Evolutionary conservation across 1,140 invertebrate genomes (phyloP).

Genomic region (Cheumatopsyche charites): DNA sequence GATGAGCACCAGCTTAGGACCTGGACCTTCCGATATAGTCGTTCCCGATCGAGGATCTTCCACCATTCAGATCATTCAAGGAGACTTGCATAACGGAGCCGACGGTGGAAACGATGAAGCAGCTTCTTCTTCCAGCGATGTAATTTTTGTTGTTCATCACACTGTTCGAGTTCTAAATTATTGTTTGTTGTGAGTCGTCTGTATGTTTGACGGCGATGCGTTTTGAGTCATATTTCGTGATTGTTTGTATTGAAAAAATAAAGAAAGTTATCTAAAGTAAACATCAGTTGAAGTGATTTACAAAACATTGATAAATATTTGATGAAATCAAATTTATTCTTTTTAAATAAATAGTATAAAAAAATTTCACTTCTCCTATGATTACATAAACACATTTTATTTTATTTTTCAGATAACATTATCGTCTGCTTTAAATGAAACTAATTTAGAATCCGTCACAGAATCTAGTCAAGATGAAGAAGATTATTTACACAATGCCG

Average conservation of each 20-base stretch:
- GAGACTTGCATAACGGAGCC: constrained; percentile 50
- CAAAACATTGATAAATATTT: too few species aligned
- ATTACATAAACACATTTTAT: too few species aligned
- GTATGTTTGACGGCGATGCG: too few species aligned
- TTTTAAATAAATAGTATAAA: too few species aligned
- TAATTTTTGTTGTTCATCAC: too few species aligned
- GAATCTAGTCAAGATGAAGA: constrained; percentile 51
- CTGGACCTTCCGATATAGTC: constrained; percentile 55
- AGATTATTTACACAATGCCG: constrained; percentile 65
- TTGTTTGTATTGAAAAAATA: too few species aligned
- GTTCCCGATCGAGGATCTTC: constrained; percentile 51
- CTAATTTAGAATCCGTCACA: constrained; percentile 36
- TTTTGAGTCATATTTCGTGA: background rate
- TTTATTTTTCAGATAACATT: constrained; percentile 33
- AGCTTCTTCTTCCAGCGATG: background rate
- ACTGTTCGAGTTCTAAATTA: too few species aligned
- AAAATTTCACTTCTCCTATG: too few species aligned
- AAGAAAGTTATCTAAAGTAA: too few species aligned
- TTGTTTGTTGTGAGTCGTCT: too few species aligned
- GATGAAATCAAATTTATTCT: too few species aligned
- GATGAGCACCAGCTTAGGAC: constrained; percentile 66
- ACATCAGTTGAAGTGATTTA: too few species aligned
- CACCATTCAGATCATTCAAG: constrained; percentile 65
- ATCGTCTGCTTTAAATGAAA: constrained; percentile 32
- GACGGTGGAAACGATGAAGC: background rate